Percentiles rank a stretch among this genome's conserved stretches.
Conservation (phyloP, 2,888 invertebrate genomes). For the Lumbricus terrestris region DNA sequence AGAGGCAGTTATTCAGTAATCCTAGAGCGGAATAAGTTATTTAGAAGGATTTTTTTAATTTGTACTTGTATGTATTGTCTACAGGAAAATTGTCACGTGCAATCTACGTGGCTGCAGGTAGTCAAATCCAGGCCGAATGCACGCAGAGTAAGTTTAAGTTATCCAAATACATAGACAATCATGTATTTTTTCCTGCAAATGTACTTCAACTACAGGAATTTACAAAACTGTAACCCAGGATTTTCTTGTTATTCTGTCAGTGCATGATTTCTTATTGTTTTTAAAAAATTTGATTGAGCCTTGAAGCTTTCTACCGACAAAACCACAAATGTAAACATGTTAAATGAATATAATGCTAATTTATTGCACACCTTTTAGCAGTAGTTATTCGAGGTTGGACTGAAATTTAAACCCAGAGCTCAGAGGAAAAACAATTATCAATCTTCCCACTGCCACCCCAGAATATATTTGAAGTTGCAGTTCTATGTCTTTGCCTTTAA, state of each 20-base stretch:
- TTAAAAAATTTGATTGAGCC: neutral
- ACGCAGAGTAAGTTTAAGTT: neutral
- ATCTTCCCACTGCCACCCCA: neutral
- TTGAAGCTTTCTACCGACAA: neutral
- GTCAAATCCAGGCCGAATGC: neutral
- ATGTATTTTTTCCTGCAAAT: neutral
- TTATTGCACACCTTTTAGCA: neutral
- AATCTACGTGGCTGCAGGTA: neutral
- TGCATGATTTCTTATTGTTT: neutral
- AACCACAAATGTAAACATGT: neutral
- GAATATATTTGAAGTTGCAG: neutral
- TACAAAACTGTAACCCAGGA: neutral
- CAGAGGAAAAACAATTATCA: neutral
- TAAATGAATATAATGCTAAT: neutral
- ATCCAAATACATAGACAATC: neutral
- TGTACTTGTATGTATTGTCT: neutral
- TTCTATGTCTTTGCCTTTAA: too few species aligned
- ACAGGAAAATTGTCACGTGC: slow-evolving; percentile 8
- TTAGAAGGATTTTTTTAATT: neutral
- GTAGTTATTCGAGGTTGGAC: neutral
- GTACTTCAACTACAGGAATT: neutral
- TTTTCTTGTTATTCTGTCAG: neutral
- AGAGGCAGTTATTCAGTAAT: too few species aligned
- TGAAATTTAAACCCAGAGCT: neutral
- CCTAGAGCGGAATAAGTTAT: neutral